Percentiles rank a stretch among this genome's conserved stretches.
phyloP scores from a whole-genome alignment of 2,113 vertebrate species.

The Meleagris gallopavo region DNA sequence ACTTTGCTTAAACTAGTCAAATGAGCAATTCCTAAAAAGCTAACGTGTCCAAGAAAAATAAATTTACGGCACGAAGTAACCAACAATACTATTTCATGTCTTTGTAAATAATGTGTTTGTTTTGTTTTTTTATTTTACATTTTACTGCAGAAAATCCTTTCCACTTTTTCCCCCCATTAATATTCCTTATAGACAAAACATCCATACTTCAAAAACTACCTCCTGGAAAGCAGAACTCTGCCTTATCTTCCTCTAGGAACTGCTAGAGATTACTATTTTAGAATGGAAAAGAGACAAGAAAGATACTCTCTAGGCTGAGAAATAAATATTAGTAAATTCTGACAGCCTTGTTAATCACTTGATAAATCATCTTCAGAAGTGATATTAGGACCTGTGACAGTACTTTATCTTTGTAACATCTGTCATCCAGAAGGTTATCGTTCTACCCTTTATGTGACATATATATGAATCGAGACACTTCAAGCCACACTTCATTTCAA shows the following conservation, averaged over 20 bases:
- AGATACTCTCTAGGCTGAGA: not conserved
- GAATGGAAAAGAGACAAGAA: not conserved
- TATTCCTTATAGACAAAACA: not conserved
- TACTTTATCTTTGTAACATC: conserved; percentile 33
- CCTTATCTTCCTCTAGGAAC: not conserved
- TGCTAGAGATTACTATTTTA: not conserved
- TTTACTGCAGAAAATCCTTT: conserved; percentile 1
- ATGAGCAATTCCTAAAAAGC: not conserved
- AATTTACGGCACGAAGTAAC: not conserved
- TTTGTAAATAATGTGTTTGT: not conserved
- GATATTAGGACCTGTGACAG: not conserved
- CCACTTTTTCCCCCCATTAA: not conserved
- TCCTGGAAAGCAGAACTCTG: not conserved
- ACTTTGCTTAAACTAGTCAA: conserved; percentile 12
- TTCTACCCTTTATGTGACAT: not conserved
- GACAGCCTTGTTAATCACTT: conserved; percentile 1
- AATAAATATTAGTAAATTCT: conserved; percentile 35
- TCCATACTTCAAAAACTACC: not conserved
- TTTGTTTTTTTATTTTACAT: not conserved
- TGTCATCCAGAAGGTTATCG: not conserved
- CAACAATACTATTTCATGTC: not conserved
- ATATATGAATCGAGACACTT: not conserved
- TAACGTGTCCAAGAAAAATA: conserved; percentile 7
- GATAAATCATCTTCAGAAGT: conserved; percentile 38
- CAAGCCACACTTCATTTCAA: not conserved